Base-by-base conservation (phyloP, 2,113 vertebrate species). In the Gadus macrocephalus region DNA sequence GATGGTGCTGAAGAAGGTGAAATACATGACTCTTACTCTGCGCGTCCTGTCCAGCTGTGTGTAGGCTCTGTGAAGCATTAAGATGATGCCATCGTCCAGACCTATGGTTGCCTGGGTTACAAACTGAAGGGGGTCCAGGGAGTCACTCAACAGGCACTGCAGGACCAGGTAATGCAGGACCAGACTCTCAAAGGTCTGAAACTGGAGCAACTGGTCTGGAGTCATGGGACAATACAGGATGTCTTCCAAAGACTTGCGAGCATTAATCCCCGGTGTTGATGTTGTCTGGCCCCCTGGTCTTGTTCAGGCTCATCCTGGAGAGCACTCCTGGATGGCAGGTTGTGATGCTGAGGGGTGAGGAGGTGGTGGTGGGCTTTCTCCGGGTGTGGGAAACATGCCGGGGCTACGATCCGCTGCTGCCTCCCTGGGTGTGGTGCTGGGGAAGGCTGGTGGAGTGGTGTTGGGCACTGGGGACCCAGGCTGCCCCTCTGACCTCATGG, bases 11-110 rank as follows among this genome's bases (percentile, higher is more conserved):
- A 55, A 55, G 53, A 55, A 55, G 53, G 5, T 12, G 17, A n/a
- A 19, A 20, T 15, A 60, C 15, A 60, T 60, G 58, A 60, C 58
- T 60, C 58, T 3, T n/a, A 19, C 15, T 17, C 53, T 55, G 53
- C 53, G 53, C 53, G 9, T 14, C 53, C 53, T 8, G 7, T 16
- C 53, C 53, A 55, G 16, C 5, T 56, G 55, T 56, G 19, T 60
- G 58, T 60, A n/a, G 58, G 58, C 58, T 60, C 58, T 60, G 16
- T 55, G 53, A 17, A 60, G 58, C 58, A 60, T 60, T 17, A n/a
- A 60, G 16, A 60, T 20, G 58, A n/a, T 60, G 58, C 17, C 58
- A 14, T 55, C 53, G 12, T 55, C 53, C 53, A 60, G 15, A 60
- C 19, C 58, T 20, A 20, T 60, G 19, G 16, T 20, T 60, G 17